These are phyloP conservation scores for Prolemur simus DNA, from an alignment of 2,113 vertebrate species.

Conservation along the genomic window DNA sequence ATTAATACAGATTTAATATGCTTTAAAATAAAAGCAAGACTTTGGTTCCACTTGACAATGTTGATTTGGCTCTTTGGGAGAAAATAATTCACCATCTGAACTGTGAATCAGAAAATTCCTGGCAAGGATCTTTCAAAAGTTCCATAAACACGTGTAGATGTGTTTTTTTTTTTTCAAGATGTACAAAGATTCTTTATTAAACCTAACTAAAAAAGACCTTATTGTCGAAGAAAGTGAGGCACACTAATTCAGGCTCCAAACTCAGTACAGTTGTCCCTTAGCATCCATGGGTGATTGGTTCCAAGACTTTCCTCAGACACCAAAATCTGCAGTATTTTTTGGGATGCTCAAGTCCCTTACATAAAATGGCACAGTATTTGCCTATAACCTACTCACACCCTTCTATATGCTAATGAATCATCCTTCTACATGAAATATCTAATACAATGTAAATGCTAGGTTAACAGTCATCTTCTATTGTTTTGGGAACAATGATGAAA, in stretches of 20 bases:
- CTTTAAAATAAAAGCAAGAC: constrained; percentile 65
- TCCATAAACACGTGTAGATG: background rate
- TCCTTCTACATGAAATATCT: background rate
- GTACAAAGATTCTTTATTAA: background rate
- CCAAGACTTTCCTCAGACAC: background rate
- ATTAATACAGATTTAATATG: constrained; percentile 45
- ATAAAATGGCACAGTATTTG: background rate
- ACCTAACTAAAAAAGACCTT: background rate
- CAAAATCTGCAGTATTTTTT: background rate
- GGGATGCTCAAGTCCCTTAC: background rate
- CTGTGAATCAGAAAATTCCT: constrained; percentile 49
- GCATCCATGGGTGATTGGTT: background rate
- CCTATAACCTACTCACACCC: background rate
- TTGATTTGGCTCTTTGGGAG: constrained; percentile 56
- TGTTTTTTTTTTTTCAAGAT: background rate
- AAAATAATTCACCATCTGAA: constrained; percentile 41
- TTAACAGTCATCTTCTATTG: background rate
- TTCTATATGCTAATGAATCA: background rate
- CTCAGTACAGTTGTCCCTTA: background rate
- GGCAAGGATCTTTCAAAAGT: constrained; percentile 17
- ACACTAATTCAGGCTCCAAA: background rate
- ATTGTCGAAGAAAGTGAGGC: background rate
- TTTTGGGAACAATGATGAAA: background rate
- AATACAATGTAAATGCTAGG: background rate
- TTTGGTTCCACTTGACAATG: constrained; percentile 34